Conservation (phyloP, 1,140 invertebrate species). For the Hylyphantes graminicola region DNA sequence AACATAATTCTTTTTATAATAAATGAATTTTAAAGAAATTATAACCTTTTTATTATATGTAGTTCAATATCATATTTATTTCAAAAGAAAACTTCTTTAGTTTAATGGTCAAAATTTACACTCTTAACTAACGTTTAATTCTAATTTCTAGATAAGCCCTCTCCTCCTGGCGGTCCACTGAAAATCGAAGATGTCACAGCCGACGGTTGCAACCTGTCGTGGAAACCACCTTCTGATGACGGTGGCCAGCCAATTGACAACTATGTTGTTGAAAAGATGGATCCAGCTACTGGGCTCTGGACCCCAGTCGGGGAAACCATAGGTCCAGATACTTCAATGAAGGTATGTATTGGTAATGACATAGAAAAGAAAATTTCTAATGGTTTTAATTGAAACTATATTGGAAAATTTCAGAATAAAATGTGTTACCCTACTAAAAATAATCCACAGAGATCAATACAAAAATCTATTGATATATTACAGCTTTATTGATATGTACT, state of each 20-base stretch:
- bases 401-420: not conserved
- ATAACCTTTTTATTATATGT: not conserved
- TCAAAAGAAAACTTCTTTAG: too few relatives aligned
- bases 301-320: conserved; percentile 82
- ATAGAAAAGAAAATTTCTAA: not conserved
- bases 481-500: too few relatives aligned
- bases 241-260: conserved; percentile 91
- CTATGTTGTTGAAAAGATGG: conserved; percentile 92
- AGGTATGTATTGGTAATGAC: conserved; percentile 65
- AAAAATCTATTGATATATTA: too few relatives aligned
- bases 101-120: conserved; percentile 63
- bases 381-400: not conserved
- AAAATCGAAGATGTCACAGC: conserved; percentile 76
- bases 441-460: too few relatives aligned
- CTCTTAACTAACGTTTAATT: conserved; percentile 74
- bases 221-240: conserved; percentile 85
- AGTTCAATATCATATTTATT: not conserved
- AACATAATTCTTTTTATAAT: too few relatives aligned
- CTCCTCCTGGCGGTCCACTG: conserved; percentile 87
- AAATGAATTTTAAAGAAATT: not conserved
- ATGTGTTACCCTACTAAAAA: too few relatives aligned
- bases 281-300: conserved; percentile 67
- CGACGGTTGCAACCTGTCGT: conserved; percentile 74
- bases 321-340: conserved; percentile 76
- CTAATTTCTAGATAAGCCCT: conserved; percentile 78